Conservation (phyloP, 2,797 vertebrate genomes). For the Rhabdophis nuchalis region DNA sequence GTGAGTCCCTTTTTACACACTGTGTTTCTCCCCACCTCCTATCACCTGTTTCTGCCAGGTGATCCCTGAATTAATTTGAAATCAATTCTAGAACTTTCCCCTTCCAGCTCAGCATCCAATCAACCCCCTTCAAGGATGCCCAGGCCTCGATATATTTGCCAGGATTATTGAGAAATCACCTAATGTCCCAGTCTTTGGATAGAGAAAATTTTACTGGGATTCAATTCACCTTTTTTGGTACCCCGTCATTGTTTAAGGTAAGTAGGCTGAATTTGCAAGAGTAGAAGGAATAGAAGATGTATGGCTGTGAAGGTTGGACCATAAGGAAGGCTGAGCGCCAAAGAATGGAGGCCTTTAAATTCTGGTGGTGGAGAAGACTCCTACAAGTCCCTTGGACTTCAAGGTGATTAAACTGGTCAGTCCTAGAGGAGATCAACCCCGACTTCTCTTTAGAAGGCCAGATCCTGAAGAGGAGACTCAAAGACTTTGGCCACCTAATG, state of each 20-base stretch:
- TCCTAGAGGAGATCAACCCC: no score
- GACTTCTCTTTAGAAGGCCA: no score
- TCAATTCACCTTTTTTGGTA: slow-evolving; percentile 86
- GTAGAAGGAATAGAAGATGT: background rate
- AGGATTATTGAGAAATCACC: slow-evolving; percentile 63
- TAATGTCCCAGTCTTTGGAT: slow-evolving; percentile 38
- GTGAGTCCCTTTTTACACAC: slow-evolving; percentile 62
- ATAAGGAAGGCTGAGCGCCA: no score
- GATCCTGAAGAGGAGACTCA: no score
- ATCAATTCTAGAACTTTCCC: slow-evolving; percentile 2
- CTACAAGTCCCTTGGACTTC: no score
- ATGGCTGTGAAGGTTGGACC: no score
- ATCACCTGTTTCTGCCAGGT: background rate
- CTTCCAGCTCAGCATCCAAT: slow-evolving; percentile 73
- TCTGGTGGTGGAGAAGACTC: no score
- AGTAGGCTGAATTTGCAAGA: slow-evolving; percentile 7
- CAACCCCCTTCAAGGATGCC: slow-evolving; percentile 52
- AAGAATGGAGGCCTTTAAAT: no score
- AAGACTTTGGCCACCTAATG: no score
- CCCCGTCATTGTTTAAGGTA: slow-evolving; percentile 81
- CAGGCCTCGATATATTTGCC: slow-evolving; percentile 80
- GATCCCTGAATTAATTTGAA: background rate
- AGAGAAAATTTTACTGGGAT: slow-evolving; percentile 69
- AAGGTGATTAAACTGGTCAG: no score
- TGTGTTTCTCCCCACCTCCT: background rate